phyloP scores from a whole-genome alignment of 2,113 vertebrate genomes.

The Todiramphus chloris region DNA sequence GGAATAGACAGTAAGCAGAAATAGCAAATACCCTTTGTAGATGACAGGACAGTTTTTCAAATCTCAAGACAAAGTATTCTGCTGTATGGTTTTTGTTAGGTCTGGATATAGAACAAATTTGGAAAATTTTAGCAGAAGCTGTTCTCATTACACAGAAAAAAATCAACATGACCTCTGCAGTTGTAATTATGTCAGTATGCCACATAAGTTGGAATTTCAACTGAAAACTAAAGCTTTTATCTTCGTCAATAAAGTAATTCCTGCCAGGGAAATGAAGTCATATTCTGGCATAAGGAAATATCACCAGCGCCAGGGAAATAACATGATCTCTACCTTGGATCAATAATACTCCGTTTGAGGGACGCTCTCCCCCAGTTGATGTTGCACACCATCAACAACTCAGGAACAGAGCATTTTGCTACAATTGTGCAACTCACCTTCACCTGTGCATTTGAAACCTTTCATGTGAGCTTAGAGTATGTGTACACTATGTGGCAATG shows the following conservation, averaged over 20 bases:
- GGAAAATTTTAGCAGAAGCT: not conserved
- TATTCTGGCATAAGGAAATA: not conserved
- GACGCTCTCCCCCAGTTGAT: accelerated
- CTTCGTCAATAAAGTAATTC: not conserved
- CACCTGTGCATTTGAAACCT: not conserved
- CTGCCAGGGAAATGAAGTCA: not conserved
- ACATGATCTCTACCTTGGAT: accelerated
- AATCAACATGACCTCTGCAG: not conserved
- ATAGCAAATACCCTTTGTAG: not conserved
- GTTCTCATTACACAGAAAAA: not conserved
- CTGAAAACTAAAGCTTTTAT: not conserved
- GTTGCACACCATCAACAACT: not conserved
- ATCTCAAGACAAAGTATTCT: not conserved
- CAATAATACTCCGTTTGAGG: not conserved
- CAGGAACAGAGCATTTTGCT: not conserved
- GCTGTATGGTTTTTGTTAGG: not conserved
- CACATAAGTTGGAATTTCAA: not conserved
- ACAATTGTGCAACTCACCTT: not conserved
- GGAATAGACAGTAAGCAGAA: not conserved
- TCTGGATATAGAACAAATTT: not conserved
- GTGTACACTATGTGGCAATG: not conserved
- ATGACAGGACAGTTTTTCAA: not conserved
- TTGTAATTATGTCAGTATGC: not conserved
- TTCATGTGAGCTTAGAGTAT: not conserved
- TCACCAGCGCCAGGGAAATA: not conserved